phyloP scores from a whole-genome alignment of 2,113 vertebrate species.

The Chiloscyllium plagiosum region DNA sequence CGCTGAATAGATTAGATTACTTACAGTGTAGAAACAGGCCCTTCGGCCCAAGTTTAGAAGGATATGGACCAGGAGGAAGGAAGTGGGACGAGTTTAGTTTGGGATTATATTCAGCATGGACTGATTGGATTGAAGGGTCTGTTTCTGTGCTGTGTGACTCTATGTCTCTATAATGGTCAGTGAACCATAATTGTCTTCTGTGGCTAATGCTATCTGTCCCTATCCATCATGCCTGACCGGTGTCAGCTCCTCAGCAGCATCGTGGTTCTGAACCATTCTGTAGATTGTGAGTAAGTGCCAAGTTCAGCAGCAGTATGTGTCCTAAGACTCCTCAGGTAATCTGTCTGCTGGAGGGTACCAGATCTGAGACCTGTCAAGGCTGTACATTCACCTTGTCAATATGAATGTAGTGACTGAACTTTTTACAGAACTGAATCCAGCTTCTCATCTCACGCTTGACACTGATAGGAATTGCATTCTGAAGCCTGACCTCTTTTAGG shows the following conservation, averaged over 20 bases:
- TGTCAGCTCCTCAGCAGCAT: background rate
- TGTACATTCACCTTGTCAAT: background rate
- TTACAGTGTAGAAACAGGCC: no score
- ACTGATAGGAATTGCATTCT: background rate
- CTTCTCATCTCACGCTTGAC: background rate
- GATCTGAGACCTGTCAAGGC: background rate
- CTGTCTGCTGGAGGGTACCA: background rate
- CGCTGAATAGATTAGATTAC: no score
- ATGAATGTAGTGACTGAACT: background rate
- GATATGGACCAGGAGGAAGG: no score
- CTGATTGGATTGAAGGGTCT: no score
- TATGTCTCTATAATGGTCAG: background rate
- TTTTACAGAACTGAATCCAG: background rate
- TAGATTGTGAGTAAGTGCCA: background rate
- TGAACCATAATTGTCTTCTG: background rate
- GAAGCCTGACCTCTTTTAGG: background rate
- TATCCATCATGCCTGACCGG: background rate
- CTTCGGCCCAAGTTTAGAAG: no score
- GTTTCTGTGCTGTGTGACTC: no score
- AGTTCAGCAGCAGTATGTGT: background rate
- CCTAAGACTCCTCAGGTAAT: background rate
- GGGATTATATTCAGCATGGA: no score
- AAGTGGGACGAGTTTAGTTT: no score
- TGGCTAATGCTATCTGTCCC: background rate
- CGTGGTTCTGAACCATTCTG: background rate